A percentile compares a stretch with the other conserved stretches of the same genome.
These are phyloP conservation scores for Nipponacmea schrenckii DNA, from an alignment of 2,888 invertebrate species.

Conservation along the genomic window DNA sequence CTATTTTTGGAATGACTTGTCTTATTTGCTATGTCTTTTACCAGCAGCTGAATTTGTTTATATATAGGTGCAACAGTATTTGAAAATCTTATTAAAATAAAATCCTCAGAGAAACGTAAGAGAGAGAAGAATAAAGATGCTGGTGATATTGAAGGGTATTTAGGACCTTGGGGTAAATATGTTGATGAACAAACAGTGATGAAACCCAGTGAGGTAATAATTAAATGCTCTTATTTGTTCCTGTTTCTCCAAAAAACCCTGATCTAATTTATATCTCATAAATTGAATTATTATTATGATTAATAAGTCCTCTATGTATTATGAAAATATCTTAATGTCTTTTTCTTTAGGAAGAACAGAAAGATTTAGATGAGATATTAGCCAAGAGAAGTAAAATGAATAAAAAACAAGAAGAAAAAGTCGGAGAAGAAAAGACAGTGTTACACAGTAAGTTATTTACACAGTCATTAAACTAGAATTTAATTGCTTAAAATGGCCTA, in stretches of 20 bases:
- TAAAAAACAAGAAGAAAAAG: slow-evolving; percentile 83
- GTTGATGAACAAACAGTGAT: slow-evolving; percentile 88
- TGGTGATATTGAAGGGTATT: slow-evolving; percentile 90
- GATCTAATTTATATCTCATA: not conserved
- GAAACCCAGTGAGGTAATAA: slow-evolving; percentile 81
- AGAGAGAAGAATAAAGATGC: slow-evolving; percentile 89
- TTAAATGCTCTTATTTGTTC: not conserved
- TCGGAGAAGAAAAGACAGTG: slow-evolving; percentile 93
- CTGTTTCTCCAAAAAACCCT: too few relatives aligned
- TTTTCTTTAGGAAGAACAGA: slow-evolving; percentile 80
- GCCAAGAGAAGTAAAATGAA: slow-evolving; percentile 88
- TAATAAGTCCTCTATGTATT: not conserved
- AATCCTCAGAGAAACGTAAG: slow-evolving; percentile 73
- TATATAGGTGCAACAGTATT: slow-evolving; percentile 75
- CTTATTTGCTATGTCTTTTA: too few relatives aligned
- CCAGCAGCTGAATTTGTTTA: too few relatives aligned
- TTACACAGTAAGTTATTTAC: slow-evolving; percentile 79
- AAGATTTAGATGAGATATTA: slow-evolving; percentile 91
- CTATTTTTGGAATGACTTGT: too few relatives aligned
- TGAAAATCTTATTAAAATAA: slow-evolving; percentile 77
- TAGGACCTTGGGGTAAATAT: slow-evolving; percentile 98
- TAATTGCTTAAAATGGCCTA: too few relatives aligned
- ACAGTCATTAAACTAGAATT: too few relatives aligned
- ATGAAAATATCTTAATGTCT: not conserved
- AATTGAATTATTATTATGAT: not conserved